Percentiles rank a stretch among this genome's conserved stretches.
These are phyloP conservation scores for Melanaphis sacchari DNA, from an alignment of 1,140 invertebrate species.

Conservation along the genomic window DNA sequence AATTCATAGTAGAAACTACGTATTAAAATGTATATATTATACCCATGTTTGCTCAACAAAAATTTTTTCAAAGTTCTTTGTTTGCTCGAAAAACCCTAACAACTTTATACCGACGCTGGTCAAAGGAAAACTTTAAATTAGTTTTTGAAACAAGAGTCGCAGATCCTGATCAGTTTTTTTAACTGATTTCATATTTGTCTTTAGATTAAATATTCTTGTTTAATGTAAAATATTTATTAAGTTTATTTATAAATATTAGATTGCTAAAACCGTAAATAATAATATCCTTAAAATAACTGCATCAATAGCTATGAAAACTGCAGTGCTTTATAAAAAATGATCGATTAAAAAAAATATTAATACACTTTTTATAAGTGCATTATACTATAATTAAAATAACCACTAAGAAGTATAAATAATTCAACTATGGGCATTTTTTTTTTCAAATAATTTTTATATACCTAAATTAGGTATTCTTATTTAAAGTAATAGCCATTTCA, in stretches of 20 bases:
- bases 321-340: background rate
- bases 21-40: background rate
- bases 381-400: background rate
- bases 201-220: background rate
- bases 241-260: background rate
- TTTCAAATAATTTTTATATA: background rate
- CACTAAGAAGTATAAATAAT: background rate
- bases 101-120: background rate
- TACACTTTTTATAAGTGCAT: background rate
- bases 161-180: background rate
- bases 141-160: conserved; percentile 4
- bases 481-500: background rate
- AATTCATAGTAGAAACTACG: background rate
- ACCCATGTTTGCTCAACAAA: background rate
- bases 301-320: background rate
- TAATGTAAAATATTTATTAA: background rate
- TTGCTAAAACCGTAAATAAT: background rate
- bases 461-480: background rate
- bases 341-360: background rate
- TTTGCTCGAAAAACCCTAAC: background rate
- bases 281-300: background rate
- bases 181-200: background rate
- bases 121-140: conserved; percentile 49
- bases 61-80: conserved; percentile 19
- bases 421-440: background rate